Evolutionary conservation across 2,797 vertebrate genomes (phyloP).

Genomic region (Melanotaenia boesemani): DNA sequence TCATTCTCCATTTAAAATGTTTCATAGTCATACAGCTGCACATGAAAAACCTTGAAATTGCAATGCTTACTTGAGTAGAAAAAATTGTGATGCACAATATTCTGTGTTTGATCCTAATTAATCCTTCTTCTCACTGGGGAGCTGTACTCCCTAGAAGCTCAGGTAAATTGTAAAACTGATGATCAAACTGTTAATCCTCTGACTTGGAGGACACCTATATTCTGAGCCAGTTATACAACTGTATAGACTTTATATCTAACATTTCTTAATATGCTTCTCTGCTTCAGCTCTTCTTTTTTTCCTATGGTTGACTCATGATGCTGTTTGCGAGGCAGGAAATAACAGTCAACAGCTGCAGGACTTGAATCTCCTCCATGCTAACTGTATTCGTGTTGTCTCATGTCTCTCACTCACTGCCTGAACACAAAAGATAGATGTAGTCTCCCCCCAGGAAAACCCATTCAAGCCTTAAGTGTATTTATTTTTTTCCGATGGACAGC

Average conservation of each 20-base stretch:
- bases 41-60: no score
- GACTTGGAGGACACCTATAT: background rate
- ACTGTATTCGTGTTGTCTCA: background rate
- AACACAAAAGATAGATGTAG: background rate
- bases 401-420: background rate
- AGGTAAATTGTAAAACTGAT: no score
- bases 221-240: background rate
- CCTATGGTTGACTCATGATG: background rate
- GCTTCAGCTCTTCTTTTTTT: background rate
- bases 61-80: no score
- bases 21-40: no score
- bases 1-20: no score
- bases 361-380: background rate
- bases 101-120: no score
- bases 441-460: background rate
- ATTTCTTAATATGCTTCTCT: background rate
- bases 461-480: background rate
- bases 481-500: background rate
- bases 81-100: no score
- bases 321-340: background rate
- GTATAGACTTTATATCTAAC: background rate
- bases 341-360: constrained; percentile 3
- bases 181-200: no score
- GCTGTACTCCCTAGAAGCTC: no score
- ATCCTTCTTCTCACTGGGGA: no score